Base-by-base conservation (phyloP, 2,113 vertebrate species). In the Mastomys natalensis region DNA sequence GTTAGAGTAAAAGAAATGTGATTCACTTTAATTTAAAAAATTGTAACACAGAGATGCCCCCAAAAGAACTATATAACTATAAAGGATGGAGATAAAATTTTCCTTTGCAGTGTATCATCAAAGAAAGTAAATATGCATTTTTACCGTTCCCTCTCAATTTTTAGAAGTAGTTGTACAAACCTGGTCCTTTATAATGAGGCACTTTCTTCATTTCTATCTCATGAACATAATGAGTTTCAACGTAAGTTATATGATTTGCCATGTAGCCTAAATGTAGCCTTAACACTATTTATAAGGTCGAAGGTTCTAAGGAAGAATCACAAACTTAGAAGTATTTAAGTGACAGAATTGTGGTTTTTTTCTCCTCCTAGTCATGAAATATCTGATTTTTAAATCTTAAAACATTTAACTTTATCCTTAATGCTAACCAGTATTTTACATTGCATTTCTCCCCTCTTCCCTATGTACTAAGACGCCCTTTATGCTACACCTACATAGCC, bases 21-120 rank as follows among this genome's bases (percentile, higher is more conserved):
- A 94, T 5, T 45, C 53, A 40, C 22, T 72, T 95, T 72, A 55
- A 93, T 70, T 95, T 96, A 53, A 95, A 45, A 96, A 94, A 70
- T 19, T 1, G 37, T 85, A 55, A 29, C 93, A 96, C 17, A 96
- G 94, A 90, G 95, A 93, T 31, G 60, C 3, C 60, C 13, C 93
- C 40, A 34, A 31, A 92, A 96, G 40, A 96, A 94, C 12, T 21
- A 22, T 0, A 74, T 3, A 4, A 87, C 93, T 72, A 93, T 92
- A 86, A 90, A 66, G 6, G 90, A 5, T 12, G 21, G 4, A 17
- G 26, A 12, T 78, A n/a, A 77, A 53, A 13, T 17, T 94, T n/a
- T 68, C 76, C 12, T 80, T 58, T 68, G 37, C 2, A 97, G 80
- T 40, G 80, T 95, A 88, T 74, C 11, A 58, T 87, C 95, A 92